Evolutionary conservation across 2,113 vertebrate genomes (phyloP), one percentile per base, ranked within the genome.

Genomic region (Egretta garzetta): DNA sequence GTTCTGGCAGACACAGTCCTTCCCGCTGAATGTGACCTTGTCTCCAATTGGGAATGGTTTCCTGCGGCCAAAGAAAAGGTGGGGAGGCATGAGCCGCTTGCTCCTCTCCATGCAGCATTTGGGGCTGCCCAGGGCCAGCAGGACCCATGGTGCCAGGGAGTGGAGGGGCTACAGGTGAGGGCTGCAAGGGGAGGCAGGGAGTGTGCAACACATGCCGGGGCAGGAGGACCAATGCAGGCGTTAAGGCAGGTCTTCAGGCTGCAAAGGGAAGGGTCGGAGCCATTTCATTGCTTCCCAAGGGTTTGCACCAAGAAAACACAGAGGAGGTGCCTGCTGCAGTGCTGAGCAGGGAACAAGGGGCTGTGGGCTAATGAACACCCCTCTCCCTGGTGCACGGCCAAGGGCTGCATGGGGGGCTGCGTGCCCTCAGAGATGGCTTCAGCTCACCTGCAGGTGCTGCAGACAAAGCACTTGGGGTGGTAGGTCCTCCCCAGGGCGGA

Each of bases 401-500:
- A 67, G 27, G 43, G 50, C 22, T 43, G 39, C 35, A 21, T 11
- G 30, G 27, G 21, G 21, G 2, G 1, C 6, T 79, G 6, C 2
- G 8, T 6, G 14, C 1, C 14, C 52, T 19, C 3, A 21, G 62
- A 2, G 39, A 30, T 26, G 16, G 12, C 10, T 14, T 7, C 23
- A 26, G 22, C 98, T 95, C 96, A 99, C 99, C 99, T 99, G 99
- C 99, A 99, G 74, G 99, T 96, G 79, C 99, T 99, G 98, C 99
- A 99, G 94, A 99, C 99, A 9, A 99, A 99, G 98, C 99, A 99
- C 98, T 99, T 99, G 96, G 99, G 99, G 97, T 99, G 99, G 98
- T 99, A 99, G 75, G 99, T 99, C 90, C 99, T 99, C 86, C 99
- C 99, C 97, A 99, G 98, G 18, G 99, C 99, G 0, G 99, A 99